Evolutionary conservation across 2,113 vertebrate genomes (phyloP).

Genomic region (Uria lomvia): DNA sequence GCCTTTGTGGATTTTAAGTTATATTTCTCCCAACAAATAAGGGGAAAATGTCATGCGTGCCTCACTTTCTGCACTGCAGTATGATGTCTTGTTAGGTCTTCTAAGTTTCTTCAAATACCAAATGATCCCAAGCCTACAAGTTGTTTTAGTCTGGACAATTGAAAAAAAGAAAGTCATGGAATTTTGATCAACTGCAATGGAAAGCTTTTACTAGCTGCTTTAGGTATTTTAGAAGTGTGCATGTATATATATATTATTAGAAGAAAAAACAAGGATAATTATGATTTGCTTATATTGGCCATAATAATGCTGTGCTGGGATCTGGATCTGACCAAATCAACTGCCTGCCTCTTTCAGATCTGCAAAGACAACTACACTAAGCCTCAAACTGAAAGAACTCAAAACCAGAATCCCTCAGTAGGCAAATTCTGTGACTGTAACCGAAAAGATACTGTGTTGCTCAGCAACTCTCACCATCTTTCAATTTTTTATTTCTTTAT

Average conservation of each 20-base stretch:
- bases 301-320: background rate
- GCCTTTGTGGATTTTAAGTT: background rate
- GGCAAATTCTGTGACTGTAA: constrained; percentile 23
- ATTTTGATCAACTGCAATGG: background rate
- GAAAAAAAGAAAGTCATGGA: background rate
- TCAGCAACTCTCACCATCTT: constrained; percentile 30
- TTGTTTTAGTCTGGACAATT: background rate
- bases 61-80: background rate
- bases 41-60: background rate
- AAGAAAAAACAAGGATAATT: background rate
- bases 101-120: background rate
- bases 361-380: background rate
- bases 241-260: background rate
- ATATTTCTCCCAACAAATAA: background rate
- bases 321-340: background rate
- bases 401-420: background rate
- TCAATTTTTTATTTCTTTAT: background rate
- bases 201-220: background rate
- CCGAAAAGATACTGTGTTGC: background rate
- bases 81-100: background rate
- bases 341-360: background rate
- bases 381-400: background rate
- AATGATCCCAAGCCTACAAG: background rate
- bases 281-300: background rate
- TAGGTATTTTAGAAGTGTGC: background rate